Evolutionary conservation across 1,140 invertebrate genomes (phyloP), one percentile per base, ranked within the genome.

Genomic region (Uloborus diversus): DNA sequence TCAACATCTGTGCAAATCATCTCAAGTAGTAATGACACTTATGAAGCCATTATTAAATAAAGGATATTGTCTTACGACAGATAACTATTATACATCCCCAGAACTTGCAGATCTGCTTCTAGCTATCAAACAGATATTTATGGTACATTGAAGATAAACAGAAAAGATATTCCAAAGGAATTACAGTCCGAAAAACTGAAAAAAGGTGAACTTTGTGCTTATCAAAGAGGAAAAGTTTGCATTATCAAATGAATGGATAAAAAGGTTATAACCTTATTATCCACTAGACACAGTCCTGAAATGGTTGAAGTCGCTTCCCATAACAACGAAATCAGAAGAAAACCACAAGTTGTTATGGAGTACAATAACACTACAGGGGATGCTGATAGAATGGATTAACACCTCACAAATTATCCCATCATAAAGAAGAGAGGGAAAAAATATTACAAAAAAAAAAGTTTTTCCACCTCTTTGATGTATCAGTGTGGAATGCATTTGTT

Each of bases 401-500:
- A 56, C 20, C 51, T 56, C 51, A 56, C 51, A 7, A 56, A 20
- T 20, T 56, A 5, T 56, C 51, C n/a, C 51, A 56, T 56, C 23
- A 20, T 56, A 56, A 56, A 56, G 51, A 56, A 56, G 51, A 56
- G 51, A 56, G 51, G 51, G 23, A 56, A 56, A 25, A 25, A 56
- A 56, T 56, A 56, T 56, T 56, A 25, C 51, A 56, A 56, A 56
- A 56, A 56, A 56, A 75, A 49, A 62, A 14, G 51, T 62, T 56
- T 11, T 56, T 56, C 51, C 20, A 11, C 20, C 51, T 20, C 20
- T 56, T 5, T 56, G 51, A 5, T 20, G 23, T 56, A 56, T 20
- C 51, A 20, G 9, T 56, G n/a, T 56, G n/a, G 51, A 56, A 56
- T 56, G 51, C 51, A 11, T 56, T 56, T 56, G 51, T 56, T 56